Evolutionary conservation across 2,797 vertebrate genomes (phyloP).

Genomic region (Smutsia gigantea): DNA sequence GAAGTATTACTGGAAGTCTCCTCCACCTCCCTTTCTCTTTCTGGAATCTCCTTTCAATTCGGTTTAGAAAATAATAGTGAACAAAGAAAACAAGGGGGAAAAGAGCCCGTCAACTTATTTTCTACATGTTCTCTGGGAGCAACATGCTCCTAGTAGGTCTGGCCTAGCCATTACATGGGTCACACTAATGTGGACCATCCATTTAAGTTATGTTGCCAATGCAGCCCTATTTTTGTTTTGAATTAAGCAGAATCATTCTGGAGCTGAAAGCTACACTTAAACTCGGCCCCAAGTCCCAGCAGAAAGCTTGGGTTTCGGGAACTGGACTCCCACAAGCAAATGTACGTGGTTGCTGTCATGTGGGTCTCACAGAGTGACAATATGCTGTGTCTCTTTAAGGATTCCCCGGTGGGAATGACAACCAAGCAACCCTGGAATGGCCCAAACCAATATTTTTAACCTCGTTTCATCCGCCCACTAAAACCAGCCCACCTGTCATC

Average conservation of each 20-base stretch:
- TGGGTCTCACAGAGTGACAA: conserved; percentile 66
- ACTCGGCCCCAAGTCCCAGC: not conserved
- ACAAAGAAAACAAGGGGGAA: conserved; percentile 16
- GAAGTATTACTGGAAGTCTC: not conserved
- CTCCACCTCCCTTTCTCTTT: not conserved
- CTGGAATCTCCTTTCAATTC: not conserved
- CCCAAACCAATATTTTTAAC: not conserved
- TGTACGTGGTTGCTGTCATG: conserved; percentile 64
- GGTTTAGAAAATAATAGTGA: not conserved
- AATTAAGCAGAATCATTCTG: not conserved
- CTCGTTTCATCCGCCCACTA: not conserved
- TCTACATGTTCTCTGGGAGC: not conserved
- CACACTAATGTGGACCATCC: not conserved
- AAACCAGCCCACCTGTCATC: not conserved
- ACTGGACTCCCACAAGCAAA: conserved; percentile 40
- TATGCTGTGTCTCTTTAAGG: conserved; percentile 49
- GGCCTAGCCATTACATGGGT: not conserved
- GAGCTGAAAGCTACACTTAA: not conserved
- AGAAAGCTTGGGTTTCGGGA: conserved; percentile 24
- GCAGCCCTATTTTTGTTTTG: conserved; percentile 35
- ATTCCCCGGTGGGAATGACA: conserved; percentile 67
- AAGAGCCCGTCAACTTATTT: not conserved
- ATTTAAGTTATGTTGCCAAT: not conserved
- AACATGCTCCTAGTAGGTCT: not conserved
- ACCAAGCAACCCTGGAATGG: not conserved